These are phyloP conservation scores for Achlya flavicornis DNA, from an alignment of 2,888 invertebrate species.

Conservation along the genomic window DNA sequence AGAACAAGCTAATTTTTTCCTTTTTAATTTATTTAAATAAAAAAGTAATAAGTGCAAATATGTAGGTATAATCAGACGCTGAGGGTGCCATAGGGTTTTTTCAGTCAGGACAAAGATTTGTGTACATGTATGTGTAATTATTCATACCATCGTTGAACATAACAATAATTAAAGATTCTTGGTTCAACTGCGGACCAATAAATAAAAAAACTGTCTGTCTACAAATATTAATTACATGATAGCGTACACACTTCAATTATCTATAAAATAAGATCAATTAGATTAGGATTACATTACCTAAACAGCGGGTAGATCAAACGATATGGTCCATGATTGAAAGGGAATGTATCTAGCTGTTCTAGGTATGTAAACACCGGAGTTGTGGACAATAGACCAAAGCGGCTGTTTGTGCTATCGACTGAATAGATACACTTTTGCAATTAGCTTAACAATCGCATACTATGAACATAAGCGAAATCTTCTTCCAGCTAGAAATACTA, in stretches of 20 bases:
- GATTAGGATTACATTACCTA: conserved; percentile 48
- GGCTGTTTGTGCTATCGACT: conserved; percentile 59
- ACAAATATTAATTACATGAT: no score
- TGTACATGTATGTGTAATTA: no score
- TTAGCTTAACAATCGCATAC: conserved; percentile 55
- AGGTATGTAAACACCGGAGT: conserved; percentile 55
- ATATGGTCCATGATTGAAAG: conserved; percentile 65
- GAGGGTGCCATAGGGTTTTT: no score
- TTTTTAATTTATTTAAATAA: no score
- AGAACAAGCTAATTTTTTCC: no score
- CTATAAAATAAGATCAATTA: conserved; percentile 23
- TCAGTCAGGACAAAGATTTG: no score
- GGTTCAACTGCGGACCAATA: no score
- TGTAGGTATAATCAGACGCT: no score
- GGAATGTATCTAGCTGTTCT: conserved; percentile 52
- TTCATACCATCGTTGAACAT: no score
- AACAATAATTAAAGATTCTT: no score
- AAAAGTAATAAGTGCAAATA: no score
- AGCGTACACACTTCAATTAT: background rate
- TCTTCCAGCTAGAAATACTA: conserved; percentile 6
- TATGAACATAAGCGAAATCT: conserved; percentile 27
- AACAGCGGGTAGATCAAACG: conserved; percentile 54
- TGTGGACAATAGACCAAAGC: conserved; percentile 67
- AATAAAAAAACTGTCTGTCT: no score
- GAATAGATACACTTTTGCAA: conserved; percentile 59